Evolutionary conservation across 2,797 vertebrate species (phyloP), one percentile per base, ranked within the genome.

Genomic region (Thripadectes ignobilis): DNA sequence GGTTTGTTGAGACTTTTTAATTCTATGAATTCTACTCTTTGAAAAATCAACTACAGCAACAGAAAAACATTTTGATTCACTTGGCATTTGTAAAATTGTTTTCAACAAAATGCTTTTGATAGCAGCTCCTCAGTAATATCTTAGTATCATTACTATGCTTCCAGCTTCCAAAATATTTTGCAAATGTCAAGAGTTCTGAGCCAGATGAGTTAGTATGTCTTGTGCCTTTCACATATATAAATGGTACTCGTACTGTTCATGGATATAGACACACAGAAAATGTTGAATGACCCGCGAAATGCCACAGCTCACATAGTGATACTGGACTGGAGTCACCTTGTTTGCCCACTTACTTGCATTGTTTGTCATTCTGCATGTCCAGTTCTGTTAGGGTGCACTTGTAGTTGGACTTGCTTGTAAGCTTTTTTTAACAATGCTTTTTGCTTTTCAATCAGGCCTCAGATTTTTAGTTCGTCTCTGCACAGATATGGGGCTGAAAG

Each of bases 401-500:
- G n/a, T 41, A 43, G 52, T 36, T 85, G 52, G 67, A 73, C 69
- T n/a, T 86, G 17, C 26, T 91, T 90, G 23, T 51, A 73, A 85
- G 14, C 52, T 24, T 32, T 81, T 52, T 80, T 83, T 66, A 88
- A 12, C n/a, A 21, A 6, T 90, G 19, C 80, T 95, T 92, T 90
- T 93, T 88, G 36, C 57, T 87, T 94, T 96, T 67, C 76, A 55
- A 77, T 95, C 93, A 99, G 99, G 99, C 96, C 97, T 99, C 54
- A 98, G 98, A 39, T 99, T 99, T 97, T 97, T 99, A 96, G 99
- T 99, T 96, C 98, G 99, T 88, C 98, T 99, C 80, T 99, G 99
- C 95, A 99, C 99, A 81, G 99, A 99, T 97, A 99, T 99, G 98
- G 99, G 98, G 9, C 92, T 99, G 96, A 99, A 99, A 85, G 99